phyloP scores from a whole-genome alignment of 2,113 vertebrate genomes.

The Vombatus ursinus region DNA sequence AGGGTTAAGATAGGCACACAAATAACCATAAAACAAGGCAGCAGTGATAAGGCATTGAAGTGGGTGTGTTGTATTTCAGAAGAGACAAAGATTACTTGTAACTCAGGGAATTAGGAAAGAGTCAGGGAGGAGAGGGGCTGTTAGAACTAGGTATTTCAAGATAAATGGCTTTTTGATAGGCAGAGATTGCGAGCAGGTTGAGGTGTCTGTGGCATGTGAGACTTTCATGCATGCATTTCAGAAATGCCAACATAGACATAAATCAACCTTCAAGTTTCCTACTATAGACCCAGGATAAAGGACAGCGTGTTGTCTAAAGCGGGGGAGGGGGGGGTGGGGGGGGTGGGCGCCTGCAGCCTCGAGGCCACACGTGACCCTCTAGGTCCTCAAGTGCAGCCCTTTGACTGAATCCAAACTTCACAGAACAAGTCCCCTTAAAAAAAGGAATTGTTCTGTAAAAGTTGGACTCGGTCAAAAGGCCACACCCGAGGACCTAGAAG shows the following conservation, averaged over 20 bases:
- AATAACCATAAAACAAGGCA: background rate
- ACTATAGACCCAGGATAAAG: background rate
- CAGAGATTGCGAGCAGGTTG: background rate
- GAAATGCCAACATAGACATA: background rate
- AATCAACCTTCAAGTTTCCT: background rate
- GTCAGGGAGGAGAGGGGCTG: background rate
- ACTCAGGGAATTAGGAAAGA: background rate
- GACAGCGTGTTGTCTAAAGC: background rate
- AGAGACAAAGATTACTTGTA: background rate
- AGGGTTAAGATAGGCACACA: background rate
- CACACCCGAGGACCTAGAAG: no score
- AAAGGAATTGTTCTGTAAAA: no score
- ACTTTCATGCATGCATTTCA: background rate
- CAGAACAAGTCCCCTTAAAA: no score
- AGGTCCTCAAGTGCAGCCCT: no score
- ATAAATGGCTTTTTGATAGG: background rate
- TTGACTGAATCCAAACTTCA: no score
- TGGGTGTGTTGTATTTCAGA: background rate
- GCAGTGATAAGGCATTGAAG: background rate
- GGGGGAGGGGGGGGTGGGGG: no score
- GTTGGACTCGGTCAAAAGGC: no score
- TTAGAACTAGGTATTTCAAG: background rate
- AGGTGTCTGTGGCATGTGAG: background rate
- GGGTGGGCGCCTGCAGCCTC: no score
- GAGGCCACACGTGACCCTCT: no score